Conservation (phyloP, 2,113 vertebrate species). For the Platysteira castanea region DNA sequence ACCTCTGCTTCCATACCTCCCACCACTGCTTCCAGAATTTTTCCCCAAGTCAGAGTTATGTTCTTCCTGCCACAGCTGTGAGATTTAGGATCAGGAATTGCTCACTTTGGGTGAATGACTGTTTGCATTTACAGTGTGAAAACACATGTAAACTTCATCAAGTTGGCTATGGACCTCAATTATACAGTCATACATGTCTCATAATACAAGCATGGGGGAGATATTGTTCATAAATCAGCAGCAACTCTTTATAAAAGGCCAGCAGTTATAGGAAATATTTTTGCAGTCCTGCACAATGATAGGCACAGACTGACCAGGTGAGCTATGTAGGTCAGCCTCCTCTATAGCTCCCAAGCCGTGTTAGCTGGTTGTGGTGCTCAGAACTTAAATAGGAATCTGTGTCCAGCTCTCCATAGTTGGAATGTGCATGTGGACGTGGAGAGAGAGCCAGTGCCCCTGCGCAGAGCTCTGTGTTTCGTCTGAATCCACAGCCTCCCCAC, state of each 20-base stretch:
- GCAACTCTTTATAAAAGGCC: background rate
- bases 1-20: background rate
- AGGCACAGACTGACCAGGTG: background rate
- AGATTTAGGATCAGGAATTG: background rate
- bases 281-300: background rate
- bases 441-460: background rate
- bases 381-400: background rate
- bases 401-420: background rate
- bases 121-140: background rate
- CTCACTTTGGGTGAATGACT: background rate
- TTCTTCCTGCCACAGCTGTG: background rate
- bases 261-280: background rate
- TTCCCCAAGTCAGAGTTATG: background rate
- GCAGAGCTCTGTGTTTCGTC: background rate
- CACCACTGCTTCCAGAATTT: background rate
- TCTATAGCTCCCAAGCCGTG: background rate
- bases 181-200: background rate
- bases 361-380: background rate
- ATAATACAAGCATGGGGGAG: background rate
- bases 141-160: background rate
- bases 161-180: background rate
- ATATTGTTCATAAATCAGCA: background rate
- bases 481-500: background rate
- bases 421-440: background rate
- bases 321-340: background rate